Percentiles rank a stretch among this genome's conserved stretches.
Evolutionary conservation across 2,888 invertebrate genomes (phyloP).

Genomic region (Cantharis rufa): DNA sequence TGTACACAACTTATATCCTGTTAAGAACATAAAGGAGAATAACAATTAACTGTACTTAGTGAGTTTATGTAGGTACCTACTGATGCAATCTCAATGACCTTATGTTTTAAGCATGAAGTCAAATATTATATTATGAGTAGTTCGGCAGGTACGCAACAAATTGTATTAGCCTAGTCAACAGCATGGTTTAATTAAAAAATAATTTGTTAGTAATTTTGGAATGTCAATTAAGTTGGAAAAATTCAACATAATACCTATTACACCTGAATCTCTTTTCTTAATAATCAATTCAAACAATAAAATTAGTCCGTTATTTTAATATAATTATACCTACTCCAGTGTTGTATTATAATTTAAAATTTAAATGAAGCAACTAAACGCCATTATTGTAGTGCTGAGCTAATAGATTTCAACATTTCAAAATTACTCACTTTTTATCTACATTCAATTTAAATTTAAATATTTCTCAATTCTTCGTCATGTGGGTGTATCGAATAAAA

Average conservation of each 20-base stretch:
- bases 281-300: background rate
- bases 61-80: background rate
- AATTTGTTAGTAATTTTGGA: background rate
- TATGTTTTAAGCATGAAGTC: background rate
- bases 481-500: background rate
- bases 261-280: background rate
- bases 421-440: background rate
- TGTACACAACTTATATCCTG: slow-evolving; percentile 1
- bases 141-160: background rate
- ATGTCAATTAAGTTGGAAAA: background rate
- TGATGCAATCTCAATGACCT: slow-evolving; percentile 1
- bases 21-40: background rate
- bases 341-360: background rate
- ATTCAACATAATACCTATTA: background rate
- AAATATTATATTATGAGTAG: background rate
- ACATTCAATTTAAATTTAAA: background rate
- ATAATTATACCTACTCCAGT: background rate
- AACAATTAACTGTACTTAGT: slow-evolving; percentile 1
- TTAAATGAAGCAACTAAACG: background rate
- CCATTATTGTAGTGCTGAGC: background rate
- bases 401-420: background rate
- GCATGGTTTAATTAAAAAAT: background rate
- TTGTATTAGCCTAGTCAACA: background rate
- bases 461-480: background rate
- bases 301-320: background rate